phyloP scores from a whole-genome alignment of 1,140 invertebrate genomes.

The Drosophila yakuba region DNA sequence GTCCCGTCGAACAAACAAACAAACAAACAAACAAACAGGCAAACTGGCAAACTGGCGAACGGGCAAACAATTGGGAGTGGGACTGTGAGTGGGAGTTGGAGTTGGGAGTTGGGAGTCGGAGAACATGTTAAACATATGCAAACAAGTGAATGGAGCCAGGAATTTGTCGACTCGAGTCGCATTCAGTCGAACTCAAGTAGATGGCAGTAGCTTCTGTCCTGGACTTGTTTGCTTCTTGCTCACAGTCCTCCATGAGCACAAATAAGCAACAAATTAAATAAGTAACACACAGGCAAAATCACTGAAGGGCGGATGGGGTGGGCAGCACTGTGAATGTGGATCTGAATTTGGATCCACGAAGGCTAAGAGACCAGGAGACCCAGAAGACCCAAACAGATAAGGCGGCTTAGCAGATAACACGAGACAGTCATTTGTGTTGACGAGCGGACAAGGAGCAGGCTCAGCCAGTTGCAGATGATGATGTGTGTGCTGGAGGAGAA shows the following conservation, averaged over 20 bases:
- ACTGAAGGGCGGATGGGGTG: conserved; percentile 16
- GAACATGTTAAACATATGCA: conserved; percentile 76
- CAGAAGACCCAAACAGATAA: conserved; percentile 55
- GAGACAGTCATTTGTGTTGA: conserved; percentile 80
- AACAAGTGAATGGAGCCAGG: conserved; percentile 64
- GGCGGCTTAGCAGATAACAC: conserved; percentile 80
- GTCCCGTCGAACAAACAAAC: conserved; percentile 4
- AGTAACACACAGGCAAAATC: conserved; percentile 75
- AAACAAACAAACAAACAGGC: conserved; percentile 39
- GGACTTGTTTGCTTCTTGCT: conserved; percentile 47
- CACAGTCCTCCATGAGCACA: conserved; percentile 27
- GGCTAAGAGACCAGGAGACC: background rate
- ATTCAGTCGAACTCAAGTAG: conserved; percentile 1
- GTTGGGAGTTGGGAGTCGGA: background rate
- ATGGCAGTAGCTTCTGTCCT: conserved; percentile 9
- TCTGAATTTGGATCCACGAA: background rate
- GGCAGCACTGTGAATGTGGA: background rate
- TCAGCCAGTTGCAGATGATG: conserved; percentile 34
- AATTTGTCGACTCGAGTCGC: conserved; percentile 27
- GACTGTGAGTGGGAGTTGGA: background rate
- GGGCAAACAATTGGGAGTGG: conserved; percentile 2
- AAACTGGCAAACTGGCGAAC: conserved; percentile 51
- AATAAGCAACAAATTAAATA: conserved; percentile 82
- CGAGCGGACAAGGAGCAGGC: conserved; percentile 45
- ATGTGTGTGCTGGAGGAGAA: conserved; percentile 5